Conservation (phyloP, 2,113 vertebrate species). For the Hemiprocne comata region DNA sequence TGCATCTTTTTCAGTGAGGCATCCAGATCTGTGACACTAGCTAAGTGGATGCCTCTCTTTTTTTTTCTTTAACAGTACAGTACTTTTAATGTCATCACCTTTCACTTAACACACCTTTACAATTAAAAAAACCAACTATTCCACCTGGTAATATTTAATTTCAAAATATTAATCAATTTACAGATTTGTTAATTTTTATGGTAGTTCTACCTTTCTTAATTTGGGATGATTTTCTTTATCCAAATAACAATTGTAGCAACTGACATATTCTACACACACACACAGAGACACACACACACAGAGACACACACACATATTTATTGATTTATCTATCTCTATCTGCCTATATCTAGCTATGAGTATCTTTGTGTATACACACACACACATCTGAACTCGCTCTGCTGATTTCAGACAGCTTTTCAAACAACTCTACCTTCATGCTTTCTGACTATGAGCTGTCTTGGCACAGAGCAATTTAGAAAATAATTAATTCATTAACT, state of each 20-base stretch:
- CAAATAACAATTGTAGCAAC: background rate
- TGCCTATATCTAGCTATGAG: background rate
- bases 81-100: background rate
- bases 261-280: background rate
- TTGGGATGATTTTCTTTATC: background rate
- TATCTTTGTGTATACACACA: background rate
- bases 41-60: background rate
- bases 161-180: background rate
- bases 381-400: background rate
- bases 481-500: slow-evolving; percentile 64
- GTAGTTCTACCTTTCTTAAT: background rate
- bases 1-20: background rate
- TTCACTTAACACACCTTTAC: background rate
- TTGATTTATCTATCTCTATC: too few species aligned
- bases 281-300: too few species aligned
- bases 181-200: background rate
- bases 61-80: background rate
- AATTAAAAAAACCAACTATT: background rate
- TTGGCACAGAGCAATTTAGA: slow-evolving; percentile 46
- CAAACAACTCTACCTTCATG: background rate
- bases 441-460: slow-evolving; percentile 4
- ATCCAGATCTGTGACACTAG: background rate
- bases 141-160: background rate
- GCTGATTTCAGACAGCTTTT: background rate
- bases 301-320: background rate